These are phyloP conservation scores for Okamejei kenojei DNA, from an alignment of 2,797 vertebrate genomes.

Conservation along the genomic window DNA sequence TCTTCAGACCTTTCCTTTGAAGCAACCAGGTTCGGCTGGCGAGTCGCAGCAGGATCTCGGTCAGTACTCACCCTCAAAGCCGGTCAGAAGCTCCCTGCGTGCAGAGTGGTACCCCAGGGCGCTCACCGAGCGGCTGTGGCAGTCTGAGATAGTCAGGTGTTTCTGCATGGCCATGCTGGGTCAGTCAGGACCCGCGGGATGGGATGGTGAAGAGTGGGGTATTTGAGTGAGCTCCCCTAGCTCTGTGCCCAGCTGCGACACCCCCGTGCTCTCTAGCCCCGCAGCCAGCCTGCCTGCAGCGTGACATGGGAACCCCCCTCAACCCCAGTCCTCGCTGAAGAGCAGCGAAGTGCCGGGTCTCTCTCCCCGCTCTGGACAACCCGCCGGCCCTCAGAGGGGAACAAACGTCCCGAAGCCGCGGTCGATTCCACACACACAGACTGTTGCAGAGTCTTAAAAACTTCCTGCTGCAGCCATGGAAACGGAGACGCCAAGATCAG, in stretches of 20 bases:
- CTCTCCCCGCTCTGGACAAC: background rate
- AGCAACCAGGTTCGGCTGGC: background rate
- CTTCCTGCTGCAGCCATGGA: slow-evolving; percentile 26
- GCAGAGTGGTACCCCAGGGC: slow-evolving; percentile 47
- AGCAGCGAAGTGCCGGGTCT: background rate
- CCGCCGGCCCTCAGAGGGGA: too few species aligned
- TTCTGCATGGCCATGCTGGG: slow-evolving; percentile 47
- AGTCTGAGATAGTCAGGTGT: slow-evolving; percentile 43
- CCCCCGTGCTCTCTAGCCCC: background rate
- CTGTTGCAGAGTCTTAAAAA: background rate
- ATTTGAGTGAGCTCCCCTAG: too few species aligned
- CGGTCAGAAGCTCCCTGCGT: slow-evolving; percentile 47
- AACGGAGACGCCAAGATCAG: slow-evolving; percentile 9
- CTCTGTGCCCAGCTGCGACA: background rate
- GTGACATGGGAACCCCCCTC: too few species aligned
- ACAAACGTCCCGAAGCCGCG: background rate
- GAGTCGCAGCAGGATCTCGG: background rate
- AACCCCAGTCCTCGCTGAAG: too few species aligned
- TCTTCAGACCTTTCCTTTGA: too few species aligned
- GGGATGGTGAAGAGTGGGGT: too few species aligned
- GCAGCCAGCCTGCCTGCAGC: too few species aligned
- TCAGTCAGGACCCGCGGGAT: background rate
- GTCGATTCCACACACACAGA: background rate
- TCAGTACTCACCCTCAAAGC: slow-evolving; percentile 44
- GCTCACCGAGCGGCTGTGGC: slow-evolving; percentile 43